Base-by-base conservation (phyloP, 2,888 invertebrate genomes). In the Torymus texanus region DNA sequence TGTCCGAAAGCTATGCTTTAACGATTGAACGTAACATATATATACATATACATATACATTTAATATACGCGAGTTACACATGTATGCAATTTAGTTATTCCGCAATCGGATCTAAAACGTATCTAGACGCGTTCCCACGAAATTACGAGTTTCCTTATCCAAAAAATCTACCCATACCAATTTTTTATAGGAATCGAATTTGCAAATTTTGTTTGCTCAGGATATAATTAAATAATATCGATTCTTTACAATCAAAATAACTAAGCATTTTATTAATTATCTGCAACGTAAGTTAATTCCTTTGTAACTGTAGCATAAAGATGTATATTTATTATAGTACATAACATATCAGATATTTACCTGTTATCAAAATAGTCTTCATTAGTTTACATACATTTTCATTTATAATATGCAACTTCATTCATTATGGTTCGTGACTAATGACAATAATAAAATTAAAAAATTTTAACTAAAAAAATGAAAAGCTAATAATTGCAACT, bases 11-110 rank as follows among this genome's bases (percentile, higher is more conserved):
- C 85, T 88, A 86, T 84, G 84, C 82, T 83, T 83, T 84, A 84
- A 87, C 85, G 84, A 85, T 85, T 81, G 84, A 86, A 85, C 85
- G 84, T 83, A 83, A 83, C 83, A 83, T 84, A 83, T 83, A 84
- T 85, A 82, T 78, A 83, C 81, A 83, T 84, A 83, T 86, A 86
- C 85, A 85, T 84, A 84, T 84, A 87, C 84, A 85, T 82, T 84
- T 75, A 81, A 81, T 84, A 84, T 83, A 84, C 83, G 83, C 84
- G 81, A 85, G 83, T 83, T 81, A 84, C 84, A 85, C 84, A 83
- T 84, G 82, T 85, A 84, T 81, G 83, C 83, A 83, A 85, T 84
- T 83, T 81, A 81, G 74, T 71, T 83, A 82, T 78, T 84, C 79
- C 82, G 83, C 73, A 79, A 83, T 83, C 80, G 81, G 84, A 85